A percentile compares a stretch with the other conserved stretches of the same genome.
Conservation (phyloP, 2,888 invertebrate species). For the Drosophila limbata region DNA sequence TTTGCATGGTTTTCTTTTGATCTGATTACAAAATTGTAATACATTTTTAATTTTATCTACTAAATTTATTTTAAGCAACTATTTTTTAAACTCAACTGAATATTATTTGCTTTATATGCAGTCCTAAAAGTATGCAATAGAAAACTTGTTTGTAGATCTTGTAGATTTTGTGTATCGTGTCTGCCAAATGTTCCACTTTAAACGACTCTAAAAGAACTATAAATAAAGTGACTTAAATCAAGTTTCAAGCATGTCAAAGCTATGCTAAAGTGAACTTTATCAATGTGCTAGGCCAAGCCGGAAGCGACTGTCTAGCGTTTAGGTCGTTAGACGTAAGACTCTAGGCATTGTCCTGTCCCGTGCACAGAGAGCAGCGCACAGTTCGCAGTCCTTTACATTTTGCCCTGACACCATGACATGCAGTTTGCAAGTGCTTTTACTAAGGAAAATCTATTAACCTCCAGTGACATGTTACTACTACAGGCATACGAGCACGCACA, state of each 20-base stretch:
- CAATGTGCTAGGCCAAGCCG: conserved; percentile 51
- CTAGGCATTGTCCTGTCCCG: conserved; percentile 22
- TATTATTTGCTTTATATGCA: no score
- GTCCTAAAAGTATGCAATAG: neutral
- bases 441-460: conserved; percentile 82
- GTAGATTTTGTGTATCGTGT: neutral
- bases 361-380: neutral
- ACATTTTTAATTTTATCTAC: no score
- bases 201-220: neutral
- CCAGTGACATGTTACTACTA: conserved; percentile 69
- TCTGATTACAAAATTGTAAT: no score
- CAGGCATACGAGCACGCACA: conserved; percentile 15
- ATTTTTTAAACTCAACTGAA: no score
- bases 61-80: no score
- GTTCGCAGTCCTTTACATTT: conserved; percentile 38
- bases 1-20: no score
- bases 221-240: conserved; percentile 45
- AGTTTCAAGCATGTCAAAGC: conserved; percentile 39
- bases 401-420: conserved; percentile 69
- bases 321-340: conserved; percentile 21
- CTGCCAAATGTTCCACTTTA: conserved; percentile 4
- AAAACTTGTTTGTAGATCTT: conserved; percentile 1
- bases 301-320: conserved; percentile 50
- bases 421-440: conserved; percentile 62
- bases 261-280: conserved; percentile 53